Evolutionary conservation across 35 echinoderm and acorn worm genomes (phyloP), one percentile per base, ranked within the genome.

Genomic region (Holothuria glaberrima): DNA sequence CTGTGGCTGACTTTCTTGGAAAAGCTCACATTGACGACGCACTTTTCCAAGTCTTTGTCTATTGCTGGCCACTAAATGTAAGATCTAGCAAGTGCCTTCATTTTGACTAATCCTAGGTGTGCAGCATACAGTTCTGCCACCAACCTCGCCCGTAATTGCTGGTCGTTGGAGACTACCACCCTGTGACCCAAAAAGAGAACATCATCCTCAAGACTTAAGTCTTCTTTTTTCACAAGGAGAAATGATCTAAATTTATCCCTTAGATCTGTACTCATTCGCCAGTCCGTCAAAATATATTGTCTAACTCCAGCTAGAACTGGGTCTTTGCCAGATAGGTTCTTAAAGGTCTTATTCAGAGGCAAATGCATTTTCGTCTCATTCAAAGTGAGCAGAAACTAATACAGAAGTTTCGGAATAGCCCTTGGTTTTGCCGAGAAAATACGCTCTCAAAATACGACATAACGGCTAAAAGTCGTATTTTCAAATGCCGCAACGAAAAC

Each of bases 81-180:
- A n/a, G n/a, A n/a, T n/a, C n/a, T n/a, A 21, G 92, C 77, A 27
- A 94, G 77, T 26, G 52, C 35, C 71, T 94, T 94, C 92, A 94
- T 94, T 61, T 90, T 36, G 5, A 83, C 36, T 52, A 83, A 52
- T 68, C 75, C 89, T 25, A 58, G 38, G 48, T 91, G 90, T 18
- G 80, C 30, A 56, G 80, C 63, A 91, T 91, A 79, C 12, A 91
- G 38, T 29, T 71, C 75, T 66, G 63, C 63, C 7, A 66, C 63
- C 30, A 92, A 29, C 26, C 31, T 34, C 5, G 17, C 30, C 25
- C 91, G 46, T 48, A 86, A 30, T 12, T 88, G 26, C 36, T 48
- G 27, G n/a, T 87, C 34, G 64, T 38, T 68, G 19, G 91, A 48
- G 58, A 92, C 76, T 36, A 92, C 82, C 24, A 92, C 90, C 46